These are phyloP conservation scores for Bemisia tabaci DNA, from an alignment of 1,140 invertebrate species.

Conservation along the genomic window DNA sequence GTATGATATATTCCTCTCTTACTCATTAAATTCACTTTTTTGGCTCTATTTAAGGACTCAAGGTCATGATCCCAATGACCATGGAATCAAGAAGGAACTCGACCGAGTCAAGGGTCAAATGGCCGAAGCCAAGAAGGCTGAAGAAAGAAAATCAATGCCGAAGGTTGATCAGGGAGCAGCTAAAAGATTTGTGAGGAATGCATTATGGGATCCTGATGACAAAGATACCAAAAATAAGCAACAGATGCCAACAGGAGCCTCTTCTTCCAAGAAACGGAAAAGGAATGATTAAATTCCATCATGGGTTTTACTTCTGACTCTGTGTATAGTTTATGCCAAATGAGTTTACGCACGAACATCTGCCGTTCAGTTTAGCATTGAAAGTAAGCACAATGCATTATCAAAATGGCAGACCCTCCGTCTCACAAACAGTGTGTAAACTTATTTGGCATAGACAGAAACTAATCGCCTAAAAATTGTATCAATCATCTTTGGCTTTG, in stretches of 20 bases:
- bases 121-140: slow-evolving; percentile 39
- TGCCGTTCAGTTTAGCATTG: too few relatives aligned
- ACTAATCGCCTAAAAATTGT: too few relatives aligned
- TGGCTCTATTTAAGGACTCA: slow-evolving; percentile 42
- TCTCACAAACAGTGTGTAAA: too few relatives aligned
- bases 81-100: slow-evolving; percentile 32
- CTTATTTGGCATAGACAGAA: too few relatives aligned
- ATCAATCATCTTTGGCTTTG: too few relatives aligned
- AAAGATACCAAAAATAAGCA: too few relatives aligned
- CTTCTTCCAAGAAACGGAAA: not conserved
- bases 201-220: slow-evolving; percentile 34
- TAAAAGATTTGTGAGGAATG: slow-evolving; percentile 42
- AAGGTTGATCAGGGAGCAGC: slow-evolving; percentile 38
- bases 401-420: too few relatives aligned
- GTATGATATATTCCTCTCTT: slow-evolving; percentile 42
- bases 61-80: slow-evolving; percentile 34
- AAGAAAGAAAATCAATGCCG: slow-evolving; percentile 38
- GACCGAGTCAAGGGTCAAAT: slow-evolving; percentile 40
- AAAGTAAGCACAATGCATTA: too few relatives aligned
- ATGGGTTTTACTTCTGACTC: too few relatives aligned
- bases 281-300: not conserved
- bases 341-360: too few relatives aligned
- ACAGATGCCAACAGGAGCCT: too few relatives aligned
- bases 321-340: too few relatives aligned
- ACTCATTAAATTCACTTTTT: slow-evolving; percentile 40